A percentile compares a stretch with the other conserved stretches of the same genome.
These are phyloP conservation scores for Coptotermes formosanus DNA, from an alignment of 1,140 invertebrate genomes.

Conservation along the genomic window DNA sequence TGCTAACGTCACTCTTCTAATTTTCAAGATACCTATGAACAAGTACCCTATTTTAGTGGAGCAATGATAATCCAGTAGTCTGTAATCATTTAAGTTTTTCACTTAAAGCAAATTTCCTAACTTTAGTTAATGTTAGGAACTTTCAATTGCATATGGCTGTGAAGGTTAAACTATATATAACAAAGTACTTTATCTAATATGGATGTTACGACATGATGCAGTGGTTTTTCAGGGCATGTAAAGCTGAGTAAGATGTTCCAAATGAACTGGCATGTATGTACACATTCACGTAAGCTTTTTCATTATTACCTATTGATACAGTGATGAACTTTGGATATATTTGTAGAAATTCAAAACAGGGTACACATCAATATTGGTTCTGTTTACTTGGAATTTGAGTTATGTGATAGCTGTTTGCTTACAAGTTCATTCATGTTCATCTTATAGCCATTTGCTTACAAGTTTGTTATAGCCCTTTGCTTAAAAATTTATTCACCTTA, in stretches of 20 bases:
- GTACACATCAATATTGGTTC: background rate
- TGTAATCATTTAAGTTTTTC: background rate
- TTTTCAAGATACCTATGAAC: background rate
- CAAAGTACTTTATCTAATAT: background rate
- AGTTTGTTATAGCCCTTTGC: no score
- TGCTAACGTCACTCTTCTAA: background rate
- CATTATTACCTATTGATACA: background rate
- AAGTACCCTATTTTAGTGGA: constrained; percentile 5
- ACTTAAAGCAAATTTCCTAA: background rate
- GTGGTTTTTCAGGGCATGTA: no score
- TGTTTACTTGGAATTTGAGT: no score
- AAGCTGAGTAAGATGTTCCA: background rate
- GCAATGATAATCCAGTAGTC: background rate
- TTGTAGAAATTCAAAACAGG: constrained; percentile 16
- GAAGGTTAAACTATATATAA: background rate
- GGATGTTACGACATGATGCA: background rate
- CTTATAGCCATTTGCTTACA: no score
- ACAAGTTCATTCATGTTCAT: no score
- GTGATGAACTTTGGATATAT: background rate
- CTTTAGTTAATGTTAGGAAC: background rate
- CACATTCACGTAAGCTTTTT: background rate
- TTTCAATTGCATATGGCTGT: constrained; percentile 8
- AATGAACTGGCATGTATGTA: background rate
- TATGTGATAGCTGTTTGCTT: no score
- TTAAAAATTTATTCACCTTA: background rate